Percentiles rank a stretch among this genome's conserved stretches.
Conservation (phyloP, 2,888 invertebrate species). For the Nemurella pictetii region DNA sequence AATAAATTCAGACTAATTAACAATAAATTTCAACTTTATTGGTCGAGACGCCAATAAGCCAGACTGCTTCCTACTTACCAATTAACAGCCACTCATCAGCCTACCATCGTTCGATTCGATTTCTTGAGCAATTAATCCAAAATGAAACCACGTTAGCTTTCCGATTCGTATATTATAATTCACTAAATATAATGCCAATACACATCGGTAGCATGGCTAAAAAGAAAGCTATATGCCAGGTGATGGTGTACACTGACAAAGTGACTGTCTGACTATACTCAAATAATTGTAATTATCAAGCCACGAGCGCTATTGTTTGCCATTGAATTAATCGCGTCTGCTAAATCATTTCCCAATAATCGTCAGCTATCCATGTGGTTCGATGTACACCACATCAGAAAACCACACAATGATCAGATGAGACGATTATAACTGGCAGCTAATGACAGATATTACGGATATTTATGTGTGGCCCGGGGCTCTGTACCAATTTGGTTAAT, state of each 20-base stretch:
- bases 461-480: background rate
- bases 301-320: background rate
- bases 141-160: background rate
- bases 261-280: background rate
- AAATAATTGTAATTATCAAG: background rate
- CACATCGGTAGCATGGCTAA: background rate
- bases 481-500: background rate
- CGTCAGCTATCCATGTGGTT: background rate
- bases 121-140: background rate
- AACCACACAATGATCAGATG: background rate
- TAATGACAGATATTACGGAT: background rate
- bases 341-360: background rate
- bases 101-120: background rate
- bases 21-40: no score
- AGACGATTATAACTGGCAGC: background rate
- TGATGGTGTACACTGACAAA: background rate
- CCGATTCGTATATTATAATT: background rate
- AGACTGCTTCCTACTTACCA: no score
- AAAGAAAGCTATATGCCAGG: background rate
- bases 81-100: no score
- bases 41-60: no score
- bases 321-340: background rate
- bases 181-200: no score
- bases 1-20: no score
- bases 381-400: background rate